Base-by-base conservation (phyloP, 23 tunicate genomes). In the Ciona savignyi region DNA sequence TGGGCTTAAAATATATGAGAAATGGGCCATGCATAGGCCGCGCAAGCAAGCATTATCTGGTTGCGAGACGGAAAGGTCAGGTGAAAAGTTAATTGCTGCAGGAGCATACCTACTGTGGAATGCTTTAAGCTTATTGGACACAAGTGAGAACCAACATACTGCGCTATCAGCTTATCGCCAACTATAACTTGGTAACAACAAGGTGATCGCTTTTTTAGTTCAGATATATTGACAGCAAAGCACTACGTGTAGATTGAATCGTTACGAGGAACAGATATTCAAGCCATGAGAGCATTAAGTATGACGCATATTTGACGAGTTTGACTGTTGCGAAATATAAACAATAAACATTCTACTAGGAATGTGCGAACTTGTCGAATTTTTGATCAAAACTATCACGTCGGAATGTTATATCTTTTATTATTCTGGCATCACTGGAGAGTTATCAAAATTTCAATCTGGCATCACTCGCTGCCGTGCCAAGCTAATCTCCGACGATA, bases 401-500 rank as follows among this genome's bases (percentile, higher is more conserved):
- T 9, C 56, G 56, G 56, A 42, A 42, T 42, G 56, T 15, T 15
- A 9, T 42, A 42, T 42, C 56, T 9, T 15, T 15, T 42, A 6
- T 42, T 15, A 15, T 6, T 42, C 56, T 42, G 56, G 56, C 56
- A 42, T 42, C 56, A 42, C 56, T 42, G 56, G 11, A 15, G 11
- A 15, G 56, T 42, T 42, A 42, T 42, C 56, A 15, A 9, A 9
- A 42, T 42, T 42, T 42, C 56, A 15, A 42, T 42, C 56, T 42
- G 56, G 56, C 56, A 42, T 42, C 56, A 42, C 56, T 42, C 9
- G 11, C 56, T 42, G 56, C 56, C 56, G 56, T 42, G 56, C 56
- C 56, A 42, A 42, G 56, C 56, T 42, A 42, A 42, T 42, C 56
- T 42, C 56, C 56, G 56, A 42, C 56, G 56, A 42, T 42, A 42